Percentiles rank a stretch among this genome's conserved stretches.
Evolutionary conservation across 2,113 vertebrate genomes (phyloP).

Genomic region (Suricata suricatta): DNA sequence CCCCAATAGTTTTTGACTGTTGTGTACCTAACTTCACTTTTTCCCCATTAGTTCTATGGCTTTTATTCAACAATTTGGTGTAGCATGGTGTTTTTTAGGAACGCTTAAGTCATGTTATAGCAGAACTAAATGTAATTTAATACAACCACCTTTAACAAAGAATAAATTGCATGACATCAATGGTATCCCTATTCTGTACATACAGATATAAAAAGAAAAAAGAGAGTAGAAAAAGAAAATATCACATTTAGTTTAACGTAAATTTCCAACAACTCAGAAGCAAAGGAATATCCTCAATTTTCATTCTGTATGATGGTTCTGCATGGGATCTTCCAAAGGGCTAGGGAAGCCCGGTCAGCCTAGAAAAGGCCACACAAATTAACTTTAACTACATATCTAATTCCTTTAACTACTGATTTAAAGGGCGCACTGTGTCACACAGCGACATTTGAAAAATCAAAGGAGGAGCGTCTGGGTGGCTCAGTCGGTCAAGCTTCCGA

Average conservation of each 20-base stretch:
- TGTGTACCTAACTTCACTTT: neutral
- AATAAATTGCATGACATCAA: neutral
- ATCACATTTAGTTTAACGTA: neutral
- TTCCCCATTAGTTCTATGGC: neutral
- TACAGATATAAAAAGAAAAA: neutral
- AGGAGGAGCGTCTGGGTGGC: neutral
- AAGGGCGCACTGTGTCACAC: neutral
- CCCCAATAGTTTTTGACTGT: neutral
- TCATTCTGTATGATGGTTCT: neutral
- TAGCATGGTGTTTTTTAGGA: neutral
- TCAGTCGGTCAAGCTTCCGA: too few relatives aligned
- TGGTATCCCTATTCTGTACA: neutral
- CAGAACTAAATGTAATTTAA: neutral
- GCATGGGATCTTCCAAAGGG: neutral
- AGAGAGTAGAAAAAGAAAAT: neutral
- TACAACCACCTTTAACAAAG: neutral
- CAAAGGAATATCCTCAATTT: neutral
- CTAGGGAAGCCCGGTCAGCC: neutral
- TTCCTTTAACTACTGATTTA: neutral
- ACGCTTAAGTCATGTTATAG: neutral
- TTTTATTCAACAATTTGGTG: neutral
- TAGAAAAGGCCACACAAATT: neutral
- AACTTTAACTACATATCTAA: neutral
- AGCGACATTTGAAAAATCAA: neutral
- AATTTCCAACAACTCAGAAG: neutral